Evolutionary conservation across 2,113 vertebrate genomes (phyloP), one percentile per base, ranked within the genome.

Genomic region (Corydoras sp.): DNA sequence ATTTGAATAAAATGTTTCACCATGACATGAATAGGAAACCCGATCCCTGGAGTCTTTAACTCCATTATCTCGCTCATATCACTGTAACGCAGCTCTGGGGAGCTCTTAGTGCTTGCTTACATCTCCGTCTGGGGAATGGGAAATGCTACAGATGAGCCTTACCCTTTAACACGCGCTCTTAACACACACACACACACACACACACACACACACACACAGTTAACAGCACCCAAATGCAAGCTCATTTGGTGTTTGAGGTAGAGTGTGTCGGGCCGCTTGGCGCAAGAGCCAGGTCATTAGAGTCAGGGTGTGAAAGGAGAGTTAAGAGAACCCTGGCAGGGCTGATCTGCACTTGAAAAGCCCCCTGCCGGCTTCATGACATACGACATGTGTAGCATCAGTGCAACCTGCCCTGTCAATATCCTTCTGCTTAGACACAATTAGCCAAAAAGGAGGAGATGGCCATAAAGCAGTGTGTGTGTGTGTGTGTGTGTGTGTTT

Each of bases 301-400:
- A 70, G 29, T 3, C 14, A 14, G 18, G 62, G 59, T 68, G 30
- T 79, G 73, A 77, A 83, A 70, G 74, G 29, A 72, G 70, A 49
- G 60, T 63, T 77, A 54, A 71, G 73, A 71, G 70, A 62, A 75
- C 43, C 65, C 70, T 74, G 56, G 67, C 29, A 72, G 72, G 56
- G 18, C 61, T 75, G 61, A 62, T 43, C 71, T 74, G 66, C 60
- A 68, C 66, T 75, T 72, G 64, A 69, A 78, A 76, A 77, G 56
- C 50, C 43, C 62, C 13, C 35, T 30, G 61, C 51, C 67, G 72
- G 63, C 62, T 73, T 58, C 69, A 50, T 70, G 67, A 67, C 63
- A 69, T 56, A 50, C 70, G 58, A 70, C 68, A 62, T 76, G 58
- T 65, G 71, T 60, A 74, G 35, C 74, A 50, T 2, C 5, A 13